Percentiles rank a stretch among this genome's conserved stretches.
Evolutionary conservation across 2,113 vertebrate genomes (phyloP).

Genomic region (Microtus montanus): DNA sequence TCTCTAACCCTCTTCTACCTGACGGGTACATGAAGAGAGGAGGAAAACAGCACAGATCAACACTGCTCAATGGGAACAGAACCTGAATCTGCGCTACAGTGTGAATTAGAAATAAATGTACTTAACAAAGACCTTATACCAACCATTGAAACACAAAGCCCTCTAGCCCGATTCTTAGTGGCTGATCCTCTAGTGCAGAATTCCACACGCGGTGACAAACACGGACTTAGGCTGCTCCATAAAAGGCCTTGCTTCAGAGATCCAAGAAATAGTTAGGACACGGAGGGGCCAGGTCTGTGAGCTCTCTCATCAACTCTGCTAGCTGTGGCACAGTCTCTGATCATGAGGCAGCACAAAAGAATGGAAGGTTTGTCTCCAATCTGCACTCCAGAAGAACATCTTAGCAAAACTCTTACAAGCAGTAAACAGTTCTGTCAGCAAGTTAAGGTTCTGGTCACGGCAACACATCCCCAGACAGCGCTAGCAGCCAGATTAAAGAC

Average conservation of each 20-base stretch:
- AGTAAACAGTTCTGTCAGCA: background rate
- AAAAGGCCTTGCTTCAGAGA: background rate
- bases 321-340: slow-evolving; percentile 18
- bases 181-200: background rate
- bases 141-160: background rate
- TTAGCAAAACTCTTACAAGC: slow-evolving; percentile 26
- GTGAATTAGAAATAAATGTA: background rate
- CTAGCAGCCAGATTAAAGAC: slow-evolving; percentile 3
- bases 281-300: background rate
- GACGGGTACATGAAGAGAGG: background rate
- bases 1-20: slow-evolving; percentile 16
- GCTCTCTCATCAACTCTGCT: slow-evolving; percentile 12
- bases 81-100: slow-evolving; percentile 20
- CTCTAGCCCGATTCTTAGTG: background rate
- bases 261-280: slow-evolving; percentile 6
- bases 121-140: background rate
- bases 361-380: slow-evolving; percentile 18
- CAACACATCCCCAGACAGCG: background rate
- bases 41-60: background rate
- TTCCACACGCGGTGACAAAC: background rate
- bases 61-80: background rate
- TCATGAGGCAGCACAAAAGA: background rate
- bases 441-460: slow-evolving; percentile 34
- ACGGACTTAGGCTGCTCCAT: background rate
- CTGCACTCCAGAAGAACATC: background rate